Base-by-base conservation (phyloP, 2,113 vertebrate species). In the Ciconia boyciana region DNA sequence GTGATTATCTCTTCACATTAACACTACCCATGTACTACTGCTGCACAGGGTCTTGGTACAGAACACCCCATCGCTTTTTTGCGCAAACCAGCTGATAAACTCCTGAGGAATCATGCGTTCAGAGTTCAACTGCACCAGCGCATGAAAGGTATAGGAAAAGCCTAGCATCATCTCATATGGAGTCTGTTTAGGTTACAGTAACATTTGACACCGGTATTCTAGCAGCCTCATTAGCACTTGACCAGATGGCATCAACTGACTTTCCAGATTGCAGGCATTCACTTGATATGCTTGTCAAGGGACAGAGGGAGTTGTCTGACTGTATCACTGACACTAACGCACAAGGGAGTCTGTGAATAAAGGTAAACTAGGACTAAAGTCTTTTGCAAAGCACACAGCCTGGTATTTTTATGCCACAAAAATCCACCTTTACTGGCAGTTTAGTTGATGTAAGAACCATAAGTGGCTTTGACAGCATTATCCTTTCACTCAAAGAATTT, bases 241-340 rank as follows among this genome's bases (percentile, higher is more conserved):
- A 93, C 96, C 96, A 97, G 96, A 95, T 96, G 93, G 94, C 70
- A 96, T 93, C 86, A 83, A 96, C 90, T 82, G 70, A 78, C 55
- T 97, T 93, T 96, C 93, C 97, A 97, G 96, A 97, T 91, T 93
- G 96, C 90, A 87, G 90, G 65, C 87, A 80, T n/a, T 54, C 83
- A 89, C 43, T 96, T 83, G 83, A 64, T 84, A 74, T 5, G 54
- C 89, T 83, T 89, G 92, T 94, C 93, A 94, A 87, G 91, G 87
- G 93, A 93, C 48, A 69, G 24, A 77, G 95, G 87, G 92, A 96
- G 19, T 83, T 93, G 72, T 82, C 82, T 86, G 68, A 65, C 89
- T 89, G 18, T 19, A 93, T 66, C 66, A 76, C 62, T 93, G 89
- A 94, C 96, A 96, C 36, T 14, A 70, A 85, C 60, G 75, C 92